Evolutionary conservation across 1,140 invertebrate species (phyloP).

Genomic region (Protaetia brevitarsis): DNA sequence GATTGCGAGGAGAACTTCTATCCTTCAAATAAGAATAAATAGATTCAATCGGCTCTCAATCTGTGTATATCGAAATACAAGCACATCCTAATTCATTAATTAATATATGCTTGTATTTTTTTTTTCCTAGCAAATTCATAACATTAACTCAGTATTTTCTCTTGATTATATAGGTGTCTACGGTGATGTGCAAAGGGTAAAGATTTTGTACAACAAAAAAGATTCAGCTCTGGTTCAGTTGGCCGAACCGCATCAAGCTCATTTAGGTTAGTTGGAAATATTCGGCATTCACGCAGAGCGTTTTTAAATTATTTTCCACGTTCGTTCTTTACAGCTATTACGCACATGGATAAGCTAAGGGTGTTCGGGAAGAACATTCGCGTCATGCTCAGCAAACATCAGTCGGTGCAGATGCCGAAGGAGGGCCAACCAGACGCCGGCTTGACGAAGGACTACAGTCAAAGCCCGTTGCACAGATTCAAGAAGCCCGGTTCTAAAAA

Average conservation of each 20-base stretch:
- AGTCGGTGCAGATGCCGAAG: constrained; percentile 96
- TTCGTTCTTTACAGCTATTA: constrained; percentile 91
- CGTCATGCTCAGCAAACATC: constrained; percentile 97
- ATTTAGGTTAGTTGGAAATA: constrained; percentile 90
- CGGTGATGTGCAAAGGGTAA: constrained; percentile 98
- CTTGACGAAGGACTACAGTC: constrained; percentile 94
- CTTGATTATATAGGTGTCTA: constrained; percentile 81
- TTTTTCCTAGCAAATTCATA: background rate
- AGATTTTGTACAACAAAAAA: constrained; percentile 99
- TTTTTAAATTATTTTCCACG: background rate
- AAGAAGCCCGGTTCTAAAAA: constrained; percentile 99
- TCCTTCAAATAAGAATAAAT: background rate
- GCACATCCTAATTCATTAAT: constrained; percentile 27
- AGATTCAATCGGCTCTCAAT: background rate
- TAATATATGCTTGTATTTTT: constrained; percentile 29
- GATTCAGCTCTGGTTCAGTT: constrained; percentile 99
- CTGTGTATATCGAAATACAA: constrained; percentile 10
- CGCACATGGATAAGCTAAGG: constrained; percentile 95
- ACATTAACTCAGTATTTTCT: constrained; percentile 10
- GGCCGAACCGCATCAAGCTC: constrained; percentile 96
- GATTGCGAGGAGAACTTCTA: background rate
- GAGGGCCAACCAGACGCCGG: constrained; percentile 98
- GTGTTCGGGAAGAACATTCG: constrained; percentile 95
- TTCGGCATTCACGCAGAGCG: too few relatives aligned
- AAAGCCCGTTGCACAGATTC: constrained; percentile 94